phyloP scores from a whole-genome alignment of 2,888 invertebrate genomes.

The Thecophora atra region DNA sequence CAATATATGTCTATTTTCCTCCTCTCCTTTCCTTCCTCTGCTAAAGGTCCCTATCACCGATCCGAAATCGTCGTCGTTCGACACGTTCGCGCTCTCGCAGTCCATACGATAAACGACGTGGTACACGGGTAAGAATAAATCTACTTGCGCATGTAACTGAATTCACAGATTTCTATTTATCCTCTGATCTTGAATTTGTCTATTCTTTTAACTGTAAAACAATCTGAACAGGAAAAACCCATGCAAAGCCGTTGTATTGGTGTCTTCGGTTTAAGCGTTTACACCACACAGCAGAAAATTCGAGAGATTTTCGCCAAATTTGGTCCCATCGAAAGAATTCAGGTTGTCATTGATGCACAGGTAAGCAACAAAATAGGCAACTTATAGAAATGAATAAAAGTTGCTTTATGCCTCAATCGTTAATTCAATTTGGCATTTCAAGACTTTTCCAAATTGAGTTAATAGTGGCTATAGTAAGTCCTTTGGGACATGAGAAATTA shows the following conservation, averaged over 20 bases:
- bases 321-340: slow-evolving; percentile 90
- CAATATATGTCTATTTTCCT: slow-evolving; percentile 27
- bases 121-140: slow-evolving; percentile 43
- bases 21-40: slow-evolving; percentile 22
- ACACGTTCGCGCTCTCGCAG: slow-evolving; percentile 43
- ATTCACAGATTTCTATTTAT: too few relatives aligned
- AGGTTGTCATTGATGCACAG: slow-evolving; percentile 95
- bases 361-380: slow-evolving; percentile 52
- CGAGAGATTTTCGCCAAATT: slow-evolving; percentile 92
- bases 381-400: too few relatives aligned
- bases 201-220: neutral
- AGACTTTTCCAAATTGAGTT: slow-evolving; percentile 35
- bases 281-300: slow-evolving; percentile 91
- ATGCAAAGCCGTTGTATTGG: slow-evolving; percentile 90
- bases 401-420: neutral
- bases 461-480: slow-evolving; percentile 42
- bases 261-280: slow-evolving; percentile 92
- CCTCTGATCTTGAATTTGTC: too few relatives aligned
- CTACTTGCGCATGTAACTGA: neutral
- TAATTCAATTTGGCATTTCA: slow-evolving; percentile 28
- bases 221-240: slow-evolving; percentile 68
- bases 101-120: slow-evolving; percentile 42
- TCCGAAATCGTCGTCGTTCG: slow-evolving; percentile 38
- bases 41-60: slow-evolving; percentile 45
- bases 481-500: slow-evolving; percentile 39